Evolutionary conservation across 2,797 vertebrate species (phyloP).

Genomic region (Sorex maritimensis): DNA sequence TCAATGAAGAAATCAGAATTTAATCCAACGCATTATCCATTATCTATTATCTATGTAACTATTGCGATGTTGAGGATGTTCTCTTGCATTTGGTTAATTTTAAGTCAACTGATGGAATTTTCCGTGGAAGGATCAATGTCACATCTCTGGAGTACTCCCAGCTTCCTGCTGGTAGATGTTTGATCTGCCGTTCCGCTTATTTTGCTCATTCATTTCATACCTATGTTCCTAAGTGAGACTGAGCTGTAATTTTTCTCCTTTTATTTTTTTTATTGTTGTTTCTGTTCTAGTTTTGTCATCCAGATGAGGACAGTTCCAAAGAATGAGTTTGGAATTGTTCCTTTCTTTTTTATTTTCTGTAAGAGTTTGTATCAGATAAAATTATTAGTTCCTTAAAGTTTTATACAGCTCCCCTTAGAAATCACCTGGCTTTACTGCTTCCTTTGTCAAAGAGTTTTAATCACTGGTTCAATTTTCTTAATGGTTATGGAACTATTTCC

Average conservation of each 20-base stretch:
- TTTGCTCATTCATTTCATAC: background rate
- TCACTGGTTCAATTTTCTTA: slow-evolving; percentile 58
- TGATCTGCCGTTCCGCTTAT: background rate
- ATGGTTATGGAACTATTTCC: slow-evolving; percentile 70
- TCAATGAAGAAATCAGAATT: background rate
- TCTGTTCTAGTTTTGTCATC: background rate
- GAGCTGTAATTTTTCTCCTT: background rate
- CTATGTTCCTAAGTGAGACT: background rate
- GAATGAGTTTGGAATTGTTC: background rate
- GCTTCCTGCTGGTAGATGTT: background rate
- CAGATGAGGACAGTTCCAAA: background rate
- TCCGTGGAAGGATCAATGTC: background rate
- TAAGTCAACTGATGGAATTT: background rate
- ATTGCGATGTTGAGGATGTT: background rate
- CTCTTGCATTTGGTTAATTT: background rate
- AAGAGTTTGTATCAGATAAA: background rate
- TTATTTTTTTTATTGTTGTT: background rate
- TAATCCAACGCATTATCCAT: background rate
- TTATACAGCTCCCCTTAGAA: background rate
- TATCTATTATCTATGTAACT: background rate
- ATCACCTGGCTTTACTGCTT: background rate
- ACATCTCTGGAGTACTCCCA: background rate
- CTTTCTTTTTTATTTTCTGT: background rate
- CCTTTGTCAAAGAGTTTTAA: slow-evolving; percentile 62
- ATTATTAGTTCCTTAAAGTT: background rate